Conservation (phyloP, 1,140 invertebrate genomes). For the Drosophila nigromelanica region DNA sequence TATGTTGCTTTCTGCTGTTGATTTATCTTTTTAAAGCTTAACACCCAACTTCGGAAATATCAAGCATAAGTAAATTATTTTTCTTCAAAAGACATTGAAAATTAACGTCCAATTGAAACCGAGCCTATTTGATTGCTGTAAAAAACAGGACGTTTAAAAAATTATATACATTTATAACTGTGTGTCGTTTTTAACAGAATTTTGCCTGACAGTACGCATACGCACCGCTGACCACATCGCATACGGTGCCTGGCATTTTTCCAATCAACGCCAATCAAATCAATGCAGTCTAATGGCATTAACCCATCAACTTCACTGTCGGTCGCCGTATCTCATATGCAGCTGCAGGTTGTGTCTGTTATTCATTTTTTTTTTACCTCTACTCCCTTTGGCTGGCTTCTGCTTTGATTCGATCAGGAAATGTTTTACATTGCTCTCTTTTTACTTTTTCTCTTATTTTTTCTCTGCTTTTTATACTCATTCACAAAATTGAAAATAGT, state of each 20-base stretch:
- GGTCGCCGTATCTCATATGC: constrained; percentile 29
- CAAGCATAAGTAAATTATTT: not conserved
- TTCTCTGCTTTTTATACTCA: not conserved
- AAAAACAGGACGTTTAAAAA: not conserved
- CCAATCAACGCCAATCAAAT: constrained; percentile 82
- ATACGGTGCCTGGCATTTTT: constrained; percentile 62
- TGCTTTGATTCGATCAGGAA: constrained; percentile 79
- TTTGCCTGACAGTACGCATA: constrained; percentile 33
- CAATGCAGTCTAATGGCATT: constrained; percentile 81
- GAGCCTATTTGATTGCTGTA: not conserved
- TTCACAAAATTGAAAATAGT: too few species aligned
- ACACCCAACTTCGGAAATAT: too few species aligned
- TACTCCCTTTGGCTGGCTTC: constrained; percentile 45
- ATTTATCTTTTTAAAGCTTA: not conserved
- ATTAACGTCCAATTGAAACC: constrained; percentile 3
- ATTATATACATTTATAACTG: not conserved
- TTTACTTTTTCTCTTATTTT: constrained; percentile 8
- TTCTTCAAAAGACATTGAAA: not conserved
- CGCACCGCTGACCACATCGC: constrained; percentile 29
- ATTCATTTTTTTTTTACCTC: constrained; percentile 39
- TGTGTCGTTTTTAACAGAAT: not conserved
- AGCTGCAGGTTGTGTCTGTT: constrained; percentile 1
- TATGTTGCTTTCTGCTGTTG: not conserved
- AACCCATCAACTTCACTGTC: constrained; percentile 77
- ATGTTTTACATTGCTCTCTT: constrained; percentile 54